Base-by-base conservation (phyloP, 30 jellyfish, hydroid and myxozoan species). In the Clytia hemisphaerica region DNA sequence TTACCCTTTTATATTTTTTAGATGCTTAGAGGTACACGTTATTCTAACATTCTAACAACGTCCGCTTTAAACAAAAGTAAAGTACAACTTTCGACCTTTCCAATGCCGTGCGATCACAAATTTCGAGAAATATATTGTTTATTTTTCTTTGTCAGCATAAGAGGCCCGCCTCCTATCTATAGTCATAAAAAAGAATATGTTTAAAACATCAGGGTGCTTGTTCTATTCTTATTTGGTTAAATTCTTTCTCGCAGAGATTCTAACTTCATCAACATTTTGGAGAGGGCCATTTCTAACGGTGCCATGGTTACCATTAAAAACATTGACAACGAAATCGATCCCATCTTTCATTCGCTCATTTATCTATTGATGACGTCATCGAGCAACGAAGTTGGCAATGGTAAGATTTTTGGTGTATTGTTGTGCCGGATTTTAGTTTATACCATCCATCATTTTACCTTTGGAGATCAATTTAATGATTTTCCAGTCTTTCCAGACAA, bases 311-410 rank as follows among this genome's bases (percentile, higher is more conserved):
- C 75, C 10, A 42, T 83, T 14, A 46, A 59, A 80, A 69, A 66
- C 47, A 37, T 72, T 5, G 78, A 67, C 14, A 80, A 57, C 26
- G 62, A 53, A 31, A 67, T 83, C 29, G 95, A 83, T 53, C 57
- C 79, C 7, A 58, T 35, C 29, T 72, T 83, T 42, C 68, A 60
- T 45, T 81, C 95, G 32, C 64, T 83, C 78, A 83, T 83, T 33
- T 76, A 71, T 45, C 79, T 50, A 34, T 44, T 79, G 71, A 79
- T 67, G 59, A 79, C 93, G 34, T 67, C 61, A 47, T 36, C 71
- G 31, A 65, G 79, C 2, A 35, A n/a, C 18, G 76, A 44, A 14
- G 16, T 32, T 16, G 84, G 58, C 6, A 76, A 79, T 30, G 93
- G 93, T 79, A 40, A 15, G 69, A 2, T 19, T 15, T 54, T 54